These are phyloP conservation scores for Leptinotarsa tumamoca DNA, from an alignment of 2,888 invertebrate genomes.

Conservation along the genomic window DNA sequence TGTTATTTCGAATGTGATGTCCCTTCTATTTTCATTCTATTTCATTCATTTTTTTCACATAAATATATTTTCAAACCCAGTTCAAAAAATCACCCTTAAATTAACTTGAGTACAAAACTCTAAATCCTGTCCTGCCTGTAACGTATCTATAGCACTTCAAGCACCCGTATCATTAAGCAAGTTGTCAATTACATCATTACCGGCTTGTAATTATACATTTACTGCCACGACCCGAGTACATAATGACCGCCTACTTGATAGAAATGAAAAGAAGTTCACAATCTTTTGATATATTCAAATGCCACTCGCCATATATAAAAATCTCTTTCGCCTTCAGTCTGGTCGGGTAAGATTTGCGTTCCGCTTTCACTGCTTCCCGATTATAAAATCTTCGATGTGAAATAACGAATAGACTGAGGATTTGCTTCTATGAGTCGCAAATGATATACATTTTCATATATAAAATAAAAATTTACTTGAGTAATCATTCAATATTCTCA, in stretches of 20 bases:
- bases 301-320: conserved; percentile 38
- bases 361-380: conserved; percentile 1
- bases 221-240: conserved; percentile 33
- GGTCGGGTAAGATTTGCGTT: not conserved
- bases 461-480: not conserved
- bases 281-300: conserved; percentile 46
- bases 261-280: conserved; percentile 40
- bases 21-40: too few relatives aligned
- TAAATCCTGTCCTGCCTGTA: conserved; percentile 20
- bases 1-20: too few relatives aligned
- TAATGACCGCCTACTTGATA: conserved; percentile 45
- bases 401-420: not conserved
- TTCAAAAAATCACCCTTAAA: too few relatives aligned
- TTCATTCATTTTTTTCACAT: too few relatives aligned
- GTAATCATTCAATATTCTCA: too few relatives aligned
- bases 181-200: conserved; percentile 47
- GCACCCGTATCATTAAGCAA: conserved; percentile 44
- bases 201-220: conserved; percentile 43
- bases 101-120: not conserved
- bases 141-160: conserved; percentile 35
- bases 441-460: not conserved
- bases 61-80: too few relatives aligned
- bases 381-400: not conserved
- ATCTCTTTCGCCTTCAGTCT: conserved; percentile 2
- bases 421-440: not conserved